These are phyloP conservation scores for Copidosoma floridanum DNA, from an alignment of 1,140 invertebrate species.

Conservation along the genomic window DNA sequence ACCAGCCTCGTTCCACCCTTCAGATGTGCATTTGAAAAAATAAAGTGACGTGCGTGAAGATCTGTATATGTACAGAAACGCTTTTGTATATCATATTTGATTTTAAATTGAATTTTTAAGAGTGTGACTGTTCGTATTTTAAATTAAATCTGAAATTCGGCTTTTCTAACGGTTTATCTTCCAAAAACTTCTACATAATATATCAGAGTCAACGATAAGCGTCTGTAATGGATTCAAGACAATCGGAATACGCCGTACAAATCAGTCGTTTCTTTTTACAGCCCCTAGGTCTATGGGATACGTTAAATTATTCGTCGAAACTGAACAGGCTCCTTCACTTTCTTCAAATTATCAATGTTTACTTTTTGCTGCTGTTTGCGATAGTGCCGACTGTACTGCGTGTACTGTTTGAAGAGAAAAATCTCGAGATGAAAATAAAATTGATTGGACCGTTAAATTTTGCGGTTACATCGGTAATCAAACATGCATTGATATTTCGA, in stretches of 20 bases:
- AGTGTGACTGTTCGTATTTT: too few relatives aligned
- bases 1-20: too few relatives aligned
- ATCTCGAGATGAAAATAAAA: slow-evolving; percentile 34
- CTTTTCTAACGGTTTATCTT: too few relatives aligned
- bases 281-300: slow-evolving; percentile 34
- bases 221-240: neutral
- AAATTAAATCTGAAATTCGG: too few relatives aligned
- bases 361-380: slow-evolving; percentile 30
- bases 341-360: slow-evolving; percentile 20
- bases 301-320: neutral
- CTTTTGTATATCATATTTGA: too few relatives aligned
- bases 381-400: slow-evolving; percentile 32
- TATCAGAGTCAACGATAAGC: neutral
- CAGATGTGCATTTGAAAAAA: too few relatives aligned
- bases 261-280: slow-evolving; percentile 36
- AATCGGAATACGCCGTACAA: slow-evolving; percentile 36
- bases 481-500: slow-evolving; percentile 35
- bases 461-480: slow-evolving; percentile 40
- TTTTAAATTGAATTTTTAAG: too few relatives aligned
- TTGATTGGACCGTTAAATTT: slow-evolving; percentile 41
- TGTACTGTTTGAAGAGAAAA: slow-evolving; percentile 33
- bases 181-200: too few relatives aligned
- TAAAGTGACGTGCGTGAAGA: too few relatives aligned
- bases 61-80: too few relatives aligned
- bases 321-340: slow-evolving; percentile 12